phyloP scores from a whole-genome alignment of 2,888 invertebrate species.

The Conistra vaccinii region DNA sequence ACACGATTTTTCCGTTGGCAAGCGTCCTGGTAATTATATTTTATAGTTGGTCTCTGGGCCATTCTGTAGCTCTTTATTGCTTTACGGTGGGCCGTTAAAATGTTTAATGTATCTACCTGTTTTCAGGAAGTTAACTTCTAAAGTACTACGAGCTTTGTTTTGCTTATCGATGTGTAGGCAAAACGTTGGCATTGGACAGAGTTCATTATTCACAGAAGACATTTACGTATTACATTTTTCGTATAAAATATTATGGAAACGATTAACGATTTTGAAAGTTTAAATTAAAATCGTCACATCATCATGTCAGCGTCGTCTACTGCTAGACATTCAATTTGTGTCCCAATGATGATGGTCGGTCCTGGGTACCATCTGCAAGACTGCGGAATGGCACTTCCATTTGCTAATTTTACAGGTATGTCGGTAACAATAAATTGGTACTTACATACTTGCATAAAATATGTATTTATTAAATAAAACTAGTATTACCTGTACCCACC shows the following conservation, averaged over 20 bases:
- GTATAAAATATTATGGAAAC: neutral
- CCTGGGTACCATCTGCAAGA: neutral
- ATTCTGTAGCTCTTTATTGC: slow-evolving; percentile 57
- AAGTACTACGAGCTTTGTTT: slow-evolving; percentile 37
- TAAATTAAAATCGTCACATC: neutral
- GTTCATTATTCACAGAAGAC: neutral
- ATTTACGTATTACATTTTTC: neutral
- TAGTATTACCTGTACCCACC: neutral
- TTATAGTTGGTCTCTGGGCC: slow-evolving; percentile 59
- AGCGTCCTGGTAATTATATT: slow-evolving; percentile 59
- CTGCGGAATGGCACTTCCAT: neutral
- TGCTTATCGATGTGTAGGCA: slow-evolving; percentile 40
- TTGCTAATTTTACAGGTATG: too few species aligned
- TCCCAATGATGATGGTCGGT: neutral
- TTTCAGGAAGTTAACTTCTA: slow-evolving; percentile 50
- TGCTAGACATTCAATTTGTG: neutral
- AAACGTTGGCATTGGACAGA: neutral
- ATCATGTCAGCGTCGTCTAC: fast-evolving
- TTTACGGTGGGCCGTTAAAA: slow-evolving; percentile 53
- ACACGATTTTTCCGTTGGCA: slow-evolving; percentile 53
- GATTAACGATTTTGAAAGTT: too few species aligned
- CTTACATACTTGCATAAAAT: neutral
- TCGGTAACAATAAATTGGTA: too few species aligned
- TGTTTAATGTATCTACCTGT: slow-evolving; percentile 62
- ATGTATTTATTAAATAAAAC: neutral